Base-by-base conservation (phyloP, 2,113 vertebrate species). In the Salvelinus alpinus region DNA sequence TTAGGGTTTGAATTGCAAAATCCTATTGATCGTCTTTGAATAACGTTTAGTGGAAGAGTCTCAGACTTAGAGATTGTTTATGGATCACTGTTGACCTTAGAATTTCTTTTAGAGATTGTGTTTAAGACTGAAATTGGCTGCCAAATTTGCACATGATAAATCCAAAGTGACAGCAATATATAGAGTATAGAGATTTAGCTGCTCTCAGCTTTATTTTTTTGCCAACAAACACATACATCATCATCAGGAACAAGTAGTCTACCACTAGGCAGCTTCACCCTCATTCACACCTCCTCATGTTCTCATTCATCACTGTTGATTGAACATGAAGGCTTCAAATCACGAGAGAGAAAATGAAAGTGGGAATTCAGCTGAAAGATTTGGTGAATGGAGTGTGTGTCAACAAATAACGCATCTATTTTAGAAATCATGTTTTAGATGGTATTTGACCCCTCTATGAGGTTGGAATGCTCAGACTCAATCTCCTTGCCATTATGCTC, bases 1-100 rank as follows among this genome's bases (percentile, higher is more conserved):
- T 83, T 86, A 88, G 88, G 80, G 79, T 89, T 87, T 85, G 86
- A 90, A 90, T 91, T 81, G 78, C 87, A 88, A 73, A 86, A 84
- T 86, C 80, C 83, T 89, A 92, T 91, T 78, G 90, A 88, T 90
- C 82, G 76, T 57, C 80, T 88, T 87, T 92, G 89, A 91, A 90
- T 89, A 88, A 87, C 78, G 80, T 85, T 88, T 88, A 89, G 87
- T 80, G 82, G 87, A 90, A 80, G 83, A 85, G 84, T 78, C 85
- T 51, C 84, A 81, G 86, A 84, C 84, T 87, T 81, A 48, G 81
- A 81, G 84, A 88, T 90, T 88, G 90, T 92, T 93, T 91, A 91
- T 92, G 84, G 87, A 78, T 86, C 77, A 71, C 54, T 82, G 85
- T 87, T 89, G 90, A 91, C 90, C 90, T 88, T 78, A 80, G 74